phyloP scores from a whole-genome alignment of 1,140 invertebrate species.

The Octopus bimaculoides region DNA sequence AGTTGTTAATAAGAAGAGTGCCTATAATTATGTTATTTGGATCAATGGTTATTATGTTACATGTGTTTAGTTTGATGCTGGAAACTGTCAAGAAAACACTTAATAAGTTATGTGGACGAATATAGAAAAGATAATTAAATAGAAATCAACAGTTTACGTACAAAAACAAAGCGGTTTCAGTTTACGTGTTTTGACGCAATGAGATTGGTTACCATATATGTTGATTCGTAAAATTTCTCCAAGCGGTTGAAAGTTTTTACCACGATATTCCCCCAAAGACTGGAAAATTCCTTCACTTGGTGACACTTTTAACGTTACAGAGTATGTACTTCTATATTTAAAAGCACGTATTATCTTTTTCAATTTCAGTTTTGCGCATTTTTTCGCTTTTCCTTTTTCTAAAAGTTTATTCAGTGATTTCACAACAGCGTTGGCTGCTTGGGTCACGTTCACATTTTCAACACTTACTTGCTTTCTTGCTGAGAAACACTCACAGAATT shows the following conservation, averaged over 20 bases:
- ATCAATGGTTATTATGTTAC: too few relatives aligned
- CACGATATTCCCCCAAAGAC: constrained; percentile 33
- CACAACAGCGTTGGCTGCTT: background rate
- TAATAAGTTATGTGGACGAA: too few relatives aligned
- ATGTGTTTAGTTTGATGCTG: too few relatives aligned
- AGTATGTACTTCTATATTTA: constrained; percentile 34
- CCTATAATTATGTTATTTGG: too few relatives aligned
- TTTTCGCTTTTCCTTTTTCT: background rate
- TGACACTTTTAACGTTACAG: constrained; percentile 42
- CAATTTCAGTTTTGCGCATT: background rate
- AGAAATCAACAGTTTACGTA: background rate
- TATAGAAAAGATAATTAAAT: too few relatives aligned
- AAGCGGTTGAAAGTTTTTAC: constrained; percentile 21
- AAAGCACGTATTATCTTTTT: background rate
- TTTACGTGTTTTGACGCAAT: constrained; percentile 42
- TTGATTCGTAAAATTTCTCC: constrained; percentile 53
- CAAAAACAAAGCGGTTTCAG: constrained; percentile 54
- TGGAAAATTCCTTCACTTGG: constrained; percentile 52
- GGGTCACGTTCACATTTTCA: background rate
- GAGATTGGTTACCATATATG: constrained; percentile 45
- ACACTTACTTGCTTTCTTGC: background rate
- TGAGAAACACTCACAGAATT: background rate
- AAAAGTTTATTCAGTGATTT: background rate
- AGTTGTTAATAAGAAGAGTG: too few relatives aligned
- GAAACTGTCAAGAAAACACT: too few relatives aligned